phyloP scores from a whole-genome alignment of 2,797 vertebrate species.

The Sebastes matsubarae region DNA sequence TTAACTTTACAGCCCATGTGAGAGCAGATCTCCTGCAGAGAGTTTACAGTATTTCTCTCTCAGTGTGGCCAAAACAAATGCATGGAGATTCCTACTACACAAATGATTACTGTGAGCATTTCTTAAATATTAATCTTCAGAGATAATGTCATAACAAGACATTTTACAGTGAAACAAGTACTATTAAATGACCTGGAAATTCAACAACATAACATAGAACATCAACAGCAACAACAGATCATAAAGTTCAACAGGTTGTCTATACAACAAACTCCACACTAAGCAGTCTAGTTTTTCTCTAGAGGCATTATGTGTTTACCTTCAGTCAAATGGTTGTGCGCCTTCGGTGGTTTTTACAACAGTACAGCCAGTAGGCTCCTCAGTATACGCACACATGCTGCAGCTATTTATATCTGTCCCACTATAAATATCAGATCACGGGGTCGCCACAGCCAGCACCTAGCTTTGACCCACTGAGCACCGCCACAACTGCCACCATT shows the following conservation, averaged over 20 bases:
- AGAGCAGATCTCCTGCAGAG: neutral
- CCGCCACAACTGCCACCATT: conserved; percentile 31
- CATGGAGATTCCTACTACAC: neutral
- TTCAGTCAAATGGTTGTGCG: conserved; percentile 61
- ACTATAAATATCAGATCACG: conserved; percentile 78
- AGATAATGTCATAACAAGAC: neutral
- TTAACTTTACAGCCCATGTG: neutral
- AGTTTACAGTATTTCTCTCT: neutral
- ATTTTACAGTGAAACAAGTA: neutral
- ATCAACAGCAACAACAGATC: neutral
- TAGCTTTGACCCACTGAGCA: conserved; percentile 67
- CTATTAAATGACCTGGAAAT: neutral
- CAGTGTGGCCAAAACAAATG: neutral
- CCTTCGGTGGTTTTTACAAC: conserved; percentile 55
- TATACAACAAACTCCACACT: neutral
- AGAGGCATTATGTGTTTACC: conserved; percentile 69
- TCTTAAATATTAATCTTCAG: neutral
- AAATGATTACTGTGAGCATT: neutral
- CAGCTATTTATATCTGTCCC: conserved; percentile 76
- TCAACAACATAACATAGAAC: neutral
- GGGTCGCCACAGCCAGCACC: conserved; percentile 51
- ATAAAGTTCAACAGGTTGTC: neutral
- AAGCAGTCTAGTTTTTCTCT: neutral
- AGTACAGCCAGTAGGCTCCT: conserved; percentile 51
- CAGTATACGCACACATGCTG: conserved; percentile 55